These are phyloP conservation scores for Polia nebulosa DNA, from an alignment of 2,888 invertebrate genomes.

Conservation along the genomic window DNA sequence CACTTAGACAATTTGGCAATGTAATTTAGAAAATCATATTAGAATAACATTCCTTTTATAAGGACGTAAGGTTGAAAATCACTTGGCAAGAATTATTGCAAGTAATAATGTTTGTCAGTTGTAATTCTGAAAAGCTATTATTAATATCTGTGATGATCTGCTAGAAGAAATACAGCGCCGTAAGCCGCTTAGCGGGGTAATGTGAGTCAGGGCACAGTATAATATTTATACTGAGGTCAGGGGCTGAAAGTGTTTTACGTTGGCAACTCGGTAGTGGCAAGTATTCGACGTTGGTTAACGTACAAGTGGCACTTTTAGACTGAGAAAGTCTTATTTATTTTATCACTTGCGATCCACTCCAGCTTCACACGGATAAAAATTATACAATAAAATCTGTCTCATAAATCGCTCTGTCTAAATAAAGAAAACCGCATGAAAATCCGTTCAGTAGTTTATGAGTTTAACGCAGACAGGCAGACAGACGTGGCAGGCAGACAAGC, in stretches of 20 bases:
- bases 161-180: conserved; percentile 38
- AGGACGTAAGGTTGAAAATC: conserved; percentile 7
- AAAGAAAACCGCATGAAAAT: too few species aligned
- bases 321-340: too few species aligned
- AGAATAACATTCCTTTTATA: conserved; percentile 7
- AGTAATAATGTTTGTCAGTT: conserved; percentile 32
- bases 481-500: too few species aligned
- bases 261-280: not conserved
- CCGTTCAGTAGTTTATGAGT: too few species aligned
- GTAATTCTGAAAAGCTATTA: conserved; percentile 55
- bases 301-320: not conserved
- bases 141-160: conserved; percentile 55
- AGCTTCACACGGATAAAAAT: too few species aligned
- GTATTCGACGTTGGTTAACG: not conserved
- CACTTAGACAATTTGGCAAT: not conserved
- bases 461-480: too few species aligned
- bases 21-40: conserved; percentile 15
- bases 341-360: too few species aligned
- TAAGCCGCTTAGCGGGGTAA: conserved; percentile 36
- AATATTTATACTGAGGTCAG: too few species aligned
- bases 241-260: conserved; percentile 11
- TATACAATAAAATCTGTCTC: too few species aligned
- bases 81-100: conserved; percentile 16
- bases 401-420: too few species aligned
- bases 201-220: conserved; percentile 23